Evolutionary conservation across 2,797 vertebrate genomes (phyloP), one percentile per base, ranked within the genome.

Genomic region (Ataeniobius toweri): DNA sequence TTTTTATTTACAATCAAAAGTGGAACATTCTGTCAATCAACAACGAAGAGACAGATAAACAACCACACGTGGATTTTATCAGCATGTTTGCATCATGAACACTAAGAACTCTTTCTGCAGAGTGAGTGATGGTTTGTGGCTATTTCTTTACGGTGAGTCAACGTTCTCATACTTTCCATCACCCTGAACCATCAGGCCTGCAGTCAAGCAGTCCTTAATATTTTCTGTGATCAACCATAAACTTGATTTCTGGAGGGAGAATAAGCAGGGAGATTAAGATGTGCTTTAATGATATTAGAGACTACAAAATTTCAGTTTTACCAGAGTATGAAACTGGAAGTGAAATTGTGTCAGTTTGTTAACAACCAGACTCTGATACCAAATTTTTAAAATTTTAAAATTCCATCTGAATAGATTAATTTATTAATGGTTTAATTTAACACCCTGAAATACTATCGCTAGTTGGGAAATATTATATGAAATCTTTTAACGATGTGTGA

Each of bases 51-150:
- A 58, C 73, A 70, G 6, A 72, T n/a, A n/a, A 48, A 36, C 72
- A 75, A 16, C 8, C 68, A 2, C 5, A 1, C 4, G 10, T 1
- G 2, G n/a, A 2, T 2, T 2, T 0, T 55, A 71, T 70, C n/a
- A 9, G 5, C 16, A n/a, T 67, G 73, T 68, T 85, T 86, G 18
- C 73, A 71, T 80, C 75, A 83, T 73, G 20, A 70, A 13, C 1
- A 6, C 31, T 48, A n/a, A 74, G 0, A 16, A 3, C 71, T 53
- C 16, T 7, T 22, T 31, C 46, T 0, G n/a, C 13, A 0, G 24
- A 28, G 0, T 13, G n/a, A 65, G 2, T 1, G 59, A 63, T 13
- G 31, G 26, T 65, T 48, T 71, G 69, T 22, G 28, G 39, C n/a
- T 78, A 12, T 69, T 85, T 75, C 73, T 61, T 72, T 22, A 26